Evolutionary conservation across 2,888 invertebrate species (phyloP), one percentile per base, ranked within the genome.

Genomic region (Halictus ligatus): DNA sequence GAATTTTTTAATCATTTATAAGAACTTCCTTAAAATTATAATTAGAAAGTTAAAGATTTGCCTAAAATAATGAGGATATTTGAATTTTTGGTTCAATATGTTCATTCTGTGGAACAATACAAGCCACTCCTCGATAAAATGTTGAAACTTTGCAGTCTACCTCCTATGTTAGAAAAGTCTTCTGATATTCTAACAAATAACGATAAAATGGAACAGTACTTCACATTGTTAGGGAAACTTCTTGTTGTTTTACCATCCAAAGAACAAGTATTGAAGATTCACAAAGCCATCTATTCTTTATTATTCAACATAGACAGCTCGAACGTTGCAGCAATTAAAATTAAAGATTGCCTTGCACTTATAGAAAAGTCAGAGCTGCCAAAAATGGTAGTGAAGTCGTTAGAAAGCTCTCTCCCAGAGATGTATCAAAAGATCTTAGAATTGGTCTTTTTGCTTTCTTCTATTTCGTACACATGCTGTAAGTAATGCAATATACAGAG

Each of bases 291-390:
- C 18, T 85, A 93, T 46, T 86, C 86, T 50, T 86, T 93, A 48
- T 82, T 93, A 58, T 79, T 82, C 29, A 73, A 78, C 60, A 74
- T 54, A 35, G 80, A 79, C 60, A 64, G 79, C 2, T 67, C 46
- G 3, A 64, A 88, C 29, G 10, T 73, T 8, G 75, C 85, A 5
- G 83, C 85, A 3, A 89, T 93, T 4, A 93, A 92, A 69, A 74
- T 87, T 13, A 91, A 92, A 50, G n/a, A 86, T 15, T 86, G 90
- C 60, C 87, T 83, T 18, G 80, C 89, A 40, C 93, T 94, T 12
- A 89, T 95, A 25, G 94, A 94, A 81, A 90, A 88, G 15, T 95
- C 96, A n/a, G 87, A 87, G 69, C 90, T 96, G 10, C 94, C 95
- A 10, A 84, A 92, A 67, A 93, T 93, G 46, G 81, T 95, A 4